Evolutionary conservation across 2,797 vertebrate species (phyloP), one percentile per base, ranked within the genome.

Genomic region (Dendrocincla fuliginosa): DNA sequence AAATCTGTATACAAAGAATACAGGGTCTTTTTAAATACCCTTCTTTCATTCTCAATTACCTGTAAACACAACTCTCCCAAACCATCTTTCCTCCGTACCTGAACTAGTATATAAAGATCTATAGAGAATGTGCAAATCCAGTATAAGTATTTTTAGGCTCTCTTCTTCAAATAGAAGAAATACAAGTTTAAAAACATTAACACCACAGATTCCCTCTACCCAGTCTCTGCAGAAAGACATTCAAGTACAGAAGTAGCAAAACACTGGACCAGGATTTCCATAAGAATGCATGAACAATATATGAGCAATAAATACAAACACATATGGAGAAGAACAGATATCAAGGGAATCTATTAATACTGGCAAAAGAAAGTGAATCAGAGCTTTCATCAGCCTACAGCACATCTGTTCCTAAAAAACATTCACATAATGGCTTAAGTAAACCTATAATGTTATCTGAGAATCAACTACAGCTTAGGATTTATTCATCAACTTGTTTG

Each of bases 151-250:
- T 87, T 91, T 89, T 95, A 96, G 39, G 30, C 23, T 95, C 92
- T 97, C 89, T 91, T 90, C 95, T 96, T 95, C 87, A 95, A 96
- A 96, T 17, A 96, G 92, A 94, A 97, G 87, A 97, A 96, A 96
- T 96, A 93, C 76, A 90, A 76, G 16, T 70, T 95, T 87, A 84
- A 85, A 89, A 96, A 94, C 67, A 84, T 84, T 37, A 92, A 80
- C 71, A 94, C 59, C 90, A 82, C 67, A 90, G 87, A 96, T 63
- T 75, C 78, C 92, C 64, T 73, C 94, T 76, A 77, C 61, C 79
- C 71, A 93, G 65, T 35, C 76, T 84, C 75, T 84, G 81, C 85
- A 95, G 80, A 94, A 97, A 94, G 78, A 95, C 56, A 92, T 84
- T 69, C 37, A 88, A 79, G 47, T 44, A 89, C 49, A 70, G 52